These are phyloP conservation scores for Oxytorus armatus DNA, from an alignment of 2,888 invertebrate species.

Conservation along the genomic window DNA sequence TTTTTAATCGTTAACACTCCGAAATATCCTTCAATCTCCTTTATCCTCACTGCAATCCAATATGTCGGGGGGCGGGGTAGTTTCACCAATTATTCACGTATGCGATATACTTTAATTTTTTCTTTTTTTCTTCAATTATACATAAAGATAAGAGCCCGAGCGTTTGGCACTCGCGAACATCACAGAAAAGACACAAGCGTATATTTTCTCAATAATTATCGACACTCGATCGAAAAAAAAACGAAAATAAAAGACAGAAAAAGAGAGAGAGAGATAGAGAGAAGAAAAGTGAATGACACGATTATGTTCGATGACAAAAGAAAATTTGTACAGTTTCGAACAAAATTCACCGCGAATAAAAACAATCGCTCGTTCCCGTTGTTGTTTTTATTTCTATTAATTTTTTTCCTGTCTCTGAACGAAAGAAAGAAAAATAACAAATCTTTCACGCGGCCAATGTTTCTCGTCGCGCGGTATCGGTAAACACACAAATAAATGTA, in stretches of 20 bases:
- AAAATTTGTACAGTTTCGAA: not conserved
- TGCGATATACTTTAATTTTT: not conserved
- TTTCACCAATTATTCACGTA: constrained; percentile 39
- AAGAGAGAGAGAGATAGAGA: constrained; percentile 11
- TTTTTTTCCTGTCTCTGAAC: too few species aligned
- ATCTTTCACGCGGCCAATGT: too few species aligned
- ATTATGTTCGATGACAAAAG: not conserved
- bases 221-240: not conserved
- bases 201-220: not conserved
- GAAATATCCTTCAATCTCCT: constrained; percentile 60
- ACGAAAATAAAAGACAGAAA: not conserved
- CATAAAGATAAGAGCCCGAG: constrained; percentile 24
- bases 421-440: too few species aligned
- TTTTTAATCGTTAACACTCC: constrained; percentile 40
- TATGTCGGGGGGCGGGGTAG: constrained; percentile 45
- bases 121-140: constrained; percentile 3
- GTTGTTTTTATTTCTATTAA: too few species aligned
- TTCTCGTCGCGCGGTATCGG: not conserved
- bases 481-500: not conserved
- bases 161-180: constrained; percentile 52
- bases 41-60: constrained; percentile 71
- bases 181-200: constrained; percentile 37
- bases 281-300: not conserved
- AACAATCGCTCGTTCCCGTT: too few species aligned
- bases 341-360: not conserved